Base-by-base conservation (phyloP, 2,113 vertebrate genomes). In the Polypterus senegalus region DNA sequence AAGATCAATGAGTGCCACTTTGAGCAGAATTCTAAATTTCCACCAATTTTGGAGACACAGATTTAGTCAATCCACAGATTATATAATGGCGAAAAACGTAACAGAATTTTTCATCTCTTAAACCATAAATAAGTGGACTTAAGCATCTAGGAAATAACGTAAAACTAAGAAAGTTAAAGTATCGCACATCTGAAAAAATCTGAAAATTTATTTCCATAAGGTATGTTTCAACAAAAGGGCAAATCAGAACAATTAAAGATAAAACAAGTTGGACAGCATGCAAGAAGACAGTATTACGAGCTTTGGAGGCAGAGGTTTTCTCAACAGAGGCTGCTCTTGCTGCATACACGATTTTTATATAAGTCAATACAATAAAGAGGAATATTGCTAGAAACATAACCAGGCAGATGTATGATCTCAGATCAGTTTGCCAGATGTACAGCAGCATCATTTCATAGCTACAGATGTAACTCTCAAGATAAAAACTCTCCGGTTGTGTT, bases 241-340 rank as follows among this genome's bases (percentile, higher is more conserved):
- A 60, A 0, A 75, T 77, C 64, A 81, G 81, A 49, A 81, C 72
- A 73, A 82, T 57, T 68, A 79, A 61, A 61, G 77, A 80, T 4
- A 87, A 65, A 61, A 83, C 59, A 68, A 87, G 69, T 80, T 87
- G 85, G 6, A 82, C 63, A 10, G 74, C 82, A 0, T 87, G 85
- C 3, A 87, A 69, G 53, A 87, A 61, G 64, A 87, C 81, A 0
- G 83, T 86, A 71, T 83, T 71, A 67, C 79, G 74, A 63, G 80
- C 83, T 68, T 75, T 84, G 47, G 2, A 70, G 61, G 79, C 77
- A 1, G 80, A 83, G 3, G 4, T 64, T 51, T 59, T 61, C 63
- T 85, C 77, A 60, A 77, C 76, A 27, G 76, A 66, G 76, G 85
- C 55, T 58, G 64, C 79, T 48, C 69, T 76, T 47, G 85, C 79